Evolutionary conservation across 1,140 invertebrate species (phyloP), one percentile per base, ranked within the genome.

Genomic region (Calephelis virginiensis): DNA sequence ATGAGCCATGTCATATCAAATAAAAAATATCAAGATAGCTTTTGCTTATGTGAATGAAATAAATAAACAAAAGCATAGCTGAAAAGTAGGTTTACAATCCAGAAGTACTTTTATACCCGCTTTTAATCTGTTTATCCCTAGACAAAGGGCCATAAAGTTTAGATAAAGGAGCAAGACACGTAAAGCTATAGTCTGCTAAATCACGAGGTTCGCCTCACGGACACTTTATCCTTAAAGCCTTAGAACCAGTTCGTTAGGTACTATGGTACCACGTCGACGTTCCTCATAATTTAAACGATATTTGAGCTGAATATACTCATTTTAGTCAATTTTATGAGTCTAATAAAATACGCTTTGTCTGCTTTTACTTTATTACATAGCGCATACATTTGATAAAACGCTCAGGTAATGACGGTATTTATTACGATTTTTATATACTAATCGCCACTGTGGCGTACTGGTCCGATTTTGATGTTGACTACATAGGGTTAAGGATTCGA

Each of bases 181-280:
- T 10, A 67, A 68, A 69, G 59, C 67, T 38, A 63, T 72, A 72
- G 68, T 70, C 69, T 68, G 68, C 68, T 71, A 77, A 85, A 85
- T 83, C 82, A 79, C 78, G 73, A 68, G 8, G 5, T 43, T 43
- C 5, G 3, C 67, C 56, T 64, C 49, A 56, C 17, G 53, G 61
- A 68, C 67, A 75, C 79, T 77, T 68, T 76, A 69, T 53, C 28
- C 17, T 59, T 28, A 17, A 74, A 69, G 49, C 10, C 17, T 59
- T 28, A 28, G 70, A 86, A 84, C 85, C 85, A 81, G 86, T 86
- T 68, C 69, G 72, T 76, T 73, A 74, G 72, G 74, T 73, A 75
- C 68, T 53, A 70, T 63, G 70, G 65, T 67, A 73, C 71, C 46
- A 73, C 74, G 70, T 78, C 28, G 6, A 12, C 53, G 53, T 38